Conservation (phyloP, 2,888 invertebrate species). For the Pachydiplax longipennis region DNA sequence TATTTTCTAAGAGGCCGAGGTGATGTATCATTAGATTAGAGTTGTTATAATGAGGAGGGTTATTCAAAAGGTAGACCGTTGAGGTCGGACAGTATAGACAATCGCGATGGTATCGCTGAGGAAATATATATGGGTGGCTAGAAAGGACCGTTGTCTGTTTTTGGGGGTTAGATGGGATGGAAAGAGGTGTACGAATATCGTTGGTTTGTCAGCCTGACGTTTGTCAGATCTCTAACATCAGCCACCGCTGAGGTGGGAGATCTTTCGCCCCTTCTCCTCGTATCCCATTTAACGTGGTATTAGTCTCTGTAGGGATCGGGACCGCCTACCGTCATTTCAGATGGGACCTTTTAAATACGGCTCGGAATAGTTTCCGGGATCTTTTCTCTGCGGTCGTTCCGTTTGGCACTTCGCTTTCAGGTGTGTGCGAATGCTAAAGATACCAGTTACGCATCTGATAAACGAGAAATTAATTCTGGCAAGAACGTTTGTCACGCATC, state of each 20-base stretch:
- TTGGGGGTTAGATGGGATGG: neutral
- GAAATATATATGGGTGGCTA: neutral
- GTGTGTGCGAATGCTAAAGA: too few relatives aligned
- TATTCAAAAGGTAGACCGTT: neutral
- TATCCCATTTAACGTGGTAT: neutral
- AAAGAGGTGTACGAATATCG: neutral
- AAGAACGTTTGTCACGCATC: too few relatives aligned
- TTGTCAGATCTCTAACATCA: constrained; percentile 29
- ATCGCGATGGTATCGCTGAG: neutral
- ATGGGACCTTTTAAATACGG: constrained; percentile 2
- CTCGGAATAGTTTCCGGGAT: neutral
- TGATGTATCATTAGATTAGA: constrained; percentile 32
- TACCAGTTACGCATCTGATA: too few relatives aligned
- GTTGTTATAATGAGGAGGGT: constrained; percentile 17
- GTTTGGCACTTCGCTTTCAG: too few relatives aligned
- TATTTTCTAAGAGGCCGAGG: neutral
- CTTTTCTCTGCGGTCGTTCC: neutral
- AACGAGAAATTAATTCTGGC: too few relatives aligned
- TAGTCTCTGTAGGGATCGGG: constrained; percentile 17
- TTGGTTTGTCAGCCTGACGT: constrained; percentile 33
- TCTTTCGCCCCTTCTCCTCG: neutral
- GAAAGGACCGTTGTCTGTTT: neutral
- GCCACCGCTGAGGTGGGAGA: neutral
- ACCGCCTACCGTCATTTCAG: neutral
- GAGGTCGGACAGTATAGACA: neutral